Percentiles rank a stretch among this genome's conserved stretches.
Conservation (phyloP, 2,888 invertebrate species). For the Leptinotarsa rubiginosa region DNA sequence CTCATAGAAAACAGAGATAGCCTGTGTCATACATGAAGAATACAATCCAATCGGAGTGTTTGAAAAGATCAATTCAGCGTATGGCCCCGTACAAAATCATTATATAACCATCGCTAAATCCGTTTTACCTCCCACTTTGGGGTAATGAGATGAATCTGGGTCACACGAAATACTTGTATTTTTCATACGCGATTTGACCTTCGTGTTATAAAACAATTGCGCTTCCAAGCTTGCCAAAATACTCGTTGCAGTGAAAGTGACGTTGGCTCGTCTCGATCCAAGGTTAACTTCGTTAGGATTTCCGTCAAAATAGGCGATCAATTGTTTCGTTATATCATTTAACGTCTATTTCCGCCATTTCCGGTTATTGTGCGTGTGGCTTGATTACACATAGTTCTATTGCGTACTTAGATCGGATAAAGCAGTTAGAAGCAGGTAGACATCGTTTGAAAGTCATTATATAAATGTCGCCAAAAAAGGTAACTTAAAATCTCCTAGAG, state of each 20-base stretch:
- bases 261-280: slow-evolving; percentile 43
- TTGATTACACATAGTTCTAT: slow-evolving; percentile 2
- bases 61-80: too few species aligned
- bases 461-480: background rate
- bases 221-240: slow-evolving; percentile 51
- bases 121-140: slow-evolving; percentile 8
- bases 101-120: slow-evolving; percentile 17
- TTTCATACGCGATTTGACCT: slow-evolving; percentile 50
- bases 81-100: background rate
- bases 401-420: slow-evolving; percentile 19
- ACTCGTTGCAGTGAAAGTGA: slow-evolving; percentile 54
- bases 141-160: slow-evolving; percentile 47
- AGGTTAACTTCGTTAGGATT: slow-evolving; percentile 55
- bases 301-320: slow-evolving; percentile 55
- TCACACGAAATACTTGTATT: slow-evolving; percentile 52
- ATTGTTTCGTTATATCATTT: slow-evolving; percentile 56
- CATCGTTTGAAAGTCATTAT: background rate
- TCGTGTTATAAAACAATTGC: slow-evolving; percentile 49
- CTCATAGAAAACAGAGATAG: too few species aligned
- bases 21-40: background rate
- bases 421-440: slow-evolving; percentile 1
- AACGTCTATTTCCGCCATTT: slow-evolving; percentile 52
- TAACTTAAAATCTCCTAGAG: background rate
- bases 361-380: slow-evolving; percentile 44
- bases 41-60: background rate